Evolutionary conservation across 2,797 vertebrate genomes (phyloP).

Genomic region (Lophura swinhoii): DNA sequence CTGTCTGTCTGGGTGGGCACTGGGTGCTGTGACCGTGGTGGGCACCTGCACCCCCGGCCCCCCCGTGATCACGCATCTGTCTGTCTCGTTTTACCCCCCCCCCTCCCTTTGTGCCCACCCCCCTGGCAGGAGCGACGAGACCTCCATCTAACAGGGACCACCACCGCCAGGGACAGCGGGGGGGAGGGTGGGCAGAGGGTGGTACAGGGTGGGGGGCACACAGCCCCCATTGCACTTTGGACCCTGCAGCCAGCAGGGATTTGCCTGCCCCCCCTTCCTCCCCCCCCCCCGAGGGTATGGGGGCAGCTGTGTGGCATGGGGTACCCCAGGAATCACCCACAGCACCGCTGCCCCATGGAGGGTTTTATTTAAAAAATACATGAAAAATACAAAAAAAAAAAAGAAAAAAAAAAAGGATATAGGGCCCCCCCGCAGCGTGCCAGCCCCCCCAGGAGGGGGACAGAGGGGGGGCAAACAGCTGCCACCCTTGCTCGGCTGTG

Average conservation of each 20-base stretch:
- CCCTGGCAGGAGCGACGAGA: slow-evolving; percentile 85
- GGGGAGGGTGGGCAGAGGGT: neutral
- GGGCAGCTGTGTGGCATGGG: neutral
- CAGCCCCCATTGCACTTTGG: neutral
- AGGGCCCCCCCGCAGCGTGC: neutral
- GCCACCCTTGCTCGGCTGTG: neutral
- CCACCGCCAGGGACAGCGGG: neutral
- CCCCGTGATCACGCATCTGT: slow-evolving; percentile 72
- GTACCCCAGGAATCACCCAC: neutral
- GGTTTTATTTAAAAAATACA: too few species aligned
- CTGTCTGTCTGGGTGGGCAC: too few species aligned
- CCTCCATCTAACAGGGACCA: slow-evolving; percentile 80
- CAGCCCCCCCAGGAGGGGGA: neutral
- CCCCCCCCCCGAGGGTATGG: neutral
- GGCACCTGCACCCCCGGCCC: slow-evolving; percentile 13
- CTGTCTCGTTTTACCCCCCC: slow-evolving; percentile 46
- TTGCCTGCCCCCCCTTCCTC: neutral
- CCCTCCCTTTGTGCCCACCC: neutral
- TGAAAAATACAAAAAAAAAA: neutral
- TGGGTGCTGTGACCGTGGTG: too few species aligned
- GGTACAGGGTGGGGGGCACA: neutral
- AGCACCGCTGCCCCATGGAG: neutral
- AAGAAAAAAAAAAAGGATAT: neutral
- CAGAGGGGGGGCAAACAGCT: neutral
- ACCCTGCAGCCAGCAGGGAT: neutral